phyloP scores from a whole-genome alignment of 2,797 vertebrate genomes.

The Mormyrops boulengeri region DNA sequence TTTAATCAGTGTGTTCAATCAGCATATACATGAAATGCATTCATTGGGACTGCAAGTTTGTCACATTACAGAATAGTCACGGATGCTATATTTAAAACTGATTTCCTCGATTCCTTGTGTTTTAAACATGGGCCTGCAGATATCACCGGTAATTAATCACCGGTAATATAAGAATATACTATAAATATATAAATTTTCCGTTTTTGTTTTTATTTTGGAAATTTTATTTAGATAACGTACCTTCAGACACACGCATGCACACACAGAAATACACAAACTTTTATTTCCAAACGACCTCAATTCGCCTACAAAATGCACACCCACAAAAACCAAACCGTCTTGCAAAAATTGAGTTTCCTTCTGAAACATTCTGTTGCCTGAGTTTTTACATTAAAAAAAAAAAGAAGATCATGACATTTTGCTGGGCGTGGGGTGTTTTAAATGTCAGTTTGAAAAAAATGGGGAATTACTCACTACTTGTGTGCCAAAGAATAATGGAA shows the following conservation, averaged over 20 bases:
- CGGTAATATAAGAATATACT: not conserved
- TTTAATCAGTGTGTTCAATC: not conserved
- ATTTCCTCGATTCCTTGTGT: not conserved
- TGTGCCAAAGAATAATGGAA: conserved; percentile 11
- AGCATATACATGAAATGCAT: not conserved
- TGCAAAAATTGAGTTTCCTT: conserved; percentile 14
- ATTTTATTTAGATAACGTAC: not conserved
- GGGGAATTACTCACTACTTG: conserved; percentile 8
- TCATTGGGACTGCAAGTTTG: not conserved
- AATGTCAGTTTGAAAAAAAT: conserved; percentile 20
- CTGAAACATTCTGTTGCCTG: conserved; percentile 13
- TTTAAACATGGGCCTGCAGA: not conserved
- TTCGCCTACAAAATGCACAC: conserved; percentile 17
- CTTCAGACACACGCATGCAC: not conserved
- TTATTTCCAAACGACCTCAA: conserved; percentile 16
- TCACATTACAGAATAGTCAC: not conserved
- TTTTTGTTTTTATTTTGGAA: not conserved
- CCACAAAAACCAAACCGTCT: conserved; percentile 18
- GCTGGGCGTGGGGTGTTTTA: conserved; percentile 13
- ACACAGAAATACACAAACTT: not conserved
- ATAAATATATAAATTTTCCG: not conserved
- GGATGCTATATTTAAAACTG: not conserved
- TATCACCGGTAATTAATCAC: not conserved
- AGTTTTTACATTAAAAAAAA: conserved; percentile 19
- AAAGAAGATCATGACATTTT: conserved; percentile 19